A percentile compares a stretch with the other conserved stretches of the same genome.
Conservation (phyloP, 2,888 invertebrate species). For the Synergus laeviventris region DNA sequence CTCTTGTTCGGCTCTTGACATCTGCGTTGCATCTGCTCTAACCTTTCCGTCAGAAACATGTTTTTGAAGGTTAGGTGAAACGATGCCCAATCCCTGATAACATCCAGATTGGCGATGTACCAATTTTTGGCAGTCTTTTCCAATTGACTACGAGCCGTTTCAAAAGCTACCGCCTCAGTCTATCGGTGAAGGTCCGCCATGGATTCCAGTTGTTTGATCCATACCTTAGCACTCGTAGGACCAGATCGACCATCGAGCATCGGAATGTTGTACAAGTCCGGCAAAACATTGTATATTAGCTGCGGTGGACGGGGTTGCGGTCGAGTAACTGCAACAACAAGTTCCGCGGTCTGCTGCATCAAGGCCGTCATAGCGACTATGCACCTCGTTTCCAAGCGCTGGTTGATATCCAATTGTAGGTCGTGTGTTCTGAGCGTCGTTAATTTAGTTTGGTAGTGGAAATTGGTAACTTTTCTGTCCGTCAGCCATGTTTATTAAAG, state of each 20-base stretch:
- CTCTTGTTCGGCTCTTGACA: slow-evolving; percentile 40
- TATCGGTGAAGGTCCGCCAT: neutral
- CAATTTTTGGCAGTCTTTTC: neutral
- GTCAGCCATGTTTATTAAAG: too few species aligned
- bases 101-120: neutral
- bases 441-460: too few species aligned
- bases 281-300: neutral
- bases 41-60: slow-evolving; percentile 44
- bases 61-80: neutral
- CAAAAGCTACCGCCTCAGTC: slow-evolving; percentile 19
- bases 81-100: neutral
- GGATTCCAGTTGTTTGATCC: neutral
- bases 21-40: slow-evolving; percentile 44
- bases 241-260: neutral
- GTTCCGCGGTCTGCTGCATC: too few species aligned
- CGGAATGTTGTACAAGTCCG: neutral
- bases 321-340: too few species aligned
- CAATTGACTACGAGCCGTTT: neutral
- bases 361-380: neutral
- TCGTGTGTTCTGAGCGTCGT: too few species aligned
- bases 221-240: neutral
- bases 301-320: neutral
- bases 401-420: too few species aligned
- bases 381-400: too few species aligned
- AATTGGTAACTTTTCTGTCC: too few species aligned